Evolutionary conservation across 2,888 invertebrate species (phyloP).

Genomic region (Drosophila emarginata): DNA sequence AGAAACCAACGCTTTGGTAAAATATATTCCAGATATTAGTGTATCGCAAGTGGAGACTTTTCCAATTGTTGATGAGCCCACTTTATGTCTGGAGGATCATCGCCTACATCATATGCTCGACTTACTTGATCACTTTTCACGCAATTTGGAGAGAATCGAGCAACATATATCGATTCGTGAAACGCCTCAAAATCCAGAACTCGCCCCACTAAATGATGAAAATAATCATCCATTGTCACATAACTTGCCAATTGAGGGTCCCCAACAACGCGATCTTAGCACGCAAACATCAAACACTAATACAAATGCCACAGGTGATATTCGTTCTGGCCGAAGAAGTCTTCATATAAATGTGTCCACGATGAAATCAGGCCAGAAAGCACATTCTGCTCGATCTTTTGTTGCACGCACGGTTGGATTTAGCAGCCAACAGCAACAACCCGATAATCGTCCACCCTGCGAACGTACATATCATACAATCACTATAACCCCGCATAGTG

Average conservation of each 20-base stretch:
- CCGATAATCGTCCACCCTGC: conserved; percentile 41
- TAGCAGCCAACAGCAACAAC: neutral
- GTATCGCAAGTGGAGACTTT: conserved; percentile 16
- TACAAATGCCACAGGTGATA: neutral
- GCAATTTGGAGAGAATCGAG: conserved; percentile 64
- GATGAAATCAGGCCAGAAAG: neutral
- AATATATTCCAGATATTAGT: conserved; percentile 43
- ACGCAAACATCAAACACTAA: conserved; percentile 45
- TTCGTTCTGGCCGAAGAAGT: neutral
- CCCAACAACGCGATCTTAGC: conserved; percentile 37
- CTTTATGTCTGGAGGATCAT: neutral
- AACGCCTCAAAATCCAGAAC: neutral
- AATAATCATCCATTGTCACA: neutral
- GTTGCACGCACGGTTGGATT: neutral
- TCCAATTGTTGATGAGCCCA: neutral
- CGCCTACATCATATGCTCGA: conserved; percentile 60
- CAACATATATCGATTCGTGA: conserved; percentile 20
- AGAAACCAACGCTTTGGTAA: conserved; percentile 27
- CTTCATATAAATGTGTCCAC: conserved; percentile 18
- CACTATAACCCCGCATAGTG: conserved; percentile 61
- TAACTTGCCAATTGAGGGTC: conserved; percentile 8
- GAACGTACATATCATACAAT: conserved; percentile 64
- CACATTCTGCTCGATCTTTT: neutral
- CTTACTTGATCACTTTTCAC: conserved; percentile 65
- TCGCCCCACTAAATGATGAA: neutral